phyloP scores from a whole-genome alignment of 2,113 vertebrate genomes.

The Vulpes ferrilata region DNA sequence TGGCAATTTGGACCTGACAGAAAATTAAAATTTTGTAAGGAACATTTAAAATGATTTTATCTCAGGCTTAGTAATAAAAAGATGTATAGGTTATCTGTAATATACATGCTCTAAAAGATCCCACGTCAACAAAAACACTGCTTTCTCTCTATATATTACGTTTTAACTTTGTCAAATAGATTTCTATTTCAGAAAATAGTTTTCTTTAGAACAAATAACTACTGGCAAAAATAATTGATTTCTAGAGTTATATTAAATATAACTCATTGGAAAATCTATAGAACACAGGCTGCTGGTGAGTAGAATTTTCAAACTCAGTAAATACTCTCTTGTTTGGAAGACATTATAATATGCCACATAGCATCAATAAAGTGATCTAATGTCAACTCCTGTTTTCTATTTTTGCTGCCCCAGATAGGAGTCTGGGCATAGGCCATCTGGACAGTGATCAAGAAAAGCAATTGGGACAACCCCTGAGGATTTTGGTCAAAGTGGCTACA shows the following conservation, averaged over 20 bases:
- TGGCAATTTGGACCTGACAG: conserved; percentile 61
- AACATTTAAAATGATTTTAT: conserved; percentile 57
- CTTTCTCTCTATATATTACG: conserved; percentile 5
- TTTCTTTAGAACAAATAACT: conserved; percentile 53
- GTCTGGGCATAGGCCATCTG: too few relatives aligned
- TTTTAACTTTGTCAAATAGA: conserved; percentile 41
- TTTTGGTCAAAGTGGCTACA: conserved; percentile 33
- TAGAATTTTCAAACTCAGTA: conserved; percentile 32
- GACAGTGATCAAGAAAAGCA: conserved; percentile 25
- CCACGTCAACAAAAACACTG: conserved; percentile 26
- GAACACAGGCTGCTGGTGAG: background rate
- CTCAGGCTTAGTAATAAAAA: conserved; percentile 51
- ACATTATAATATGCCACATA: background rate
- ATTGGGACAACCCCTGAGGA: background rate
- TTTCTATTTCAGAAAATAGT: conserved; percentile 50
- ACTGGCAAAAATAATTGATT: conserved; percentile 17
- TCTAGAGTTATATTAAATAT: conserved; percentile 43
- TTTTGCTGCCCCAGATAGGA: background rate
- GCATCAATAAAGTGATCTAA: background rate
- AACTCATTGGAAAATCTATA: conserved; percentile 33
- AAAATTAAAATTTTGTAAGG: conserved; percentile 65
- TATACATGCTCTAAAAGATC: background rate
- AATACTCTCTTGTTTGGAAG: conserved; percentile 40
- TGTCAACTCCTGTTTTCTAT: background rate
- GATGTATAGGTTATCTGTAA: conserved; percentile 37